phyloP scores from a whole-genome alignment of 2,888 invertebrate genomes.

The Drosophila borealis region DNA sequence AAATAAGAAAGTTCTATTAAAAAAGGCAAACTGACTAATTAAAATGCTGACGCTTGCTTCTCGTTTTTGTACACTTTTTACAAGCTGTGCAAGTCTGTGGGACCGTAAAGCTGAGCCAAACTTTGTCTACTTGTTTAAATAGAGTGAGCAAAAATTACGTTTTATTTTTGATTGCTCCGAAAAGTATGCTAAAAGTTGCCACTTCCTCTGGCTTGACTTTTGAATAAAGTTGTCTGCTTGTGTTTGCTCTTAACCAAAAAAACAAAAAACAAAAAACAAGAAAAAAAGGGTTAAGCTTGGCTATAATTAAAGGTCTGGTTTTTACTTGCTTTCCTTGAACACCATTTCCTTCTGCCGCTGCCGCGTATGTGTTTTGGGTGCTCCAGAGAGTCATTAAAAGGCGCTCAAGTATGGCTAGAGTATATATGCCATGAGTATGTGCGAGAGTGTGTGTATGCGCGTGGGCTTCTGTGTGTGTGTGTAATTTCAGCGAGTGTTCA shows the following conservation, averaged over 20 bases:
- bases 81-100: conserved; percentile 13
- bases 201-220: conserved; percentile 34
- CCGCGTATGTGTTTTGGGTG: conserved; percentile 57
- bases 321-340: conserved; percentile 47
- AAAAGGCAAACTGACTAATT: conserved; percentile 59
- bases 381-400: conserved; percentile 75
- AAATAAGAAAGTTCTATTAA: conserved; percentile 4
- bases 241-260: conserved; percentile 29
- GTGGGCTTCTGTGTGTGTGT: not conserved
- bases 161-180: conserved; percentile 64
- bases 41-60: conserved; percentile 50
- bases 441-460: not conserved
- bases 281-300: conserved; percentile 54
- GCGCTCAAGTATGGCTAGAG: conserved; percentile 56
- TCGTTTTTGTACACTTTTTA: conserved; percentile 14
- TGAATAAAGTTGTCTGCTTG: conserved; percentile 19
- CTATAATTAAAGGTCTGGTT: conserved; percentile 70
- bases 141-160: conserved; percentile 32
- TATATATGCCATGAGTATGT: not conserved
- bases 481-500: conserved; percentile 23
- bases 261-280: conserved; percentile 24
- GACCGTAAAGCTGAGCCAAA: conserved; percentile 33
- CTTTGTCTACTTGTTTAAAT: conserved; percentile 31
- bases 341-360: conserved; percentile 23
- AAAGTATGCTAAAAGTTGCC: conserved; percentile 55